A percentile compares a stretch with the other conserved stretches of the same genome.
These are phyloP conservation scores for Trichogramma evanescens DNA, from an alignment of 2,888 invertebrate species.

Conservation along the genomic window DNA sequence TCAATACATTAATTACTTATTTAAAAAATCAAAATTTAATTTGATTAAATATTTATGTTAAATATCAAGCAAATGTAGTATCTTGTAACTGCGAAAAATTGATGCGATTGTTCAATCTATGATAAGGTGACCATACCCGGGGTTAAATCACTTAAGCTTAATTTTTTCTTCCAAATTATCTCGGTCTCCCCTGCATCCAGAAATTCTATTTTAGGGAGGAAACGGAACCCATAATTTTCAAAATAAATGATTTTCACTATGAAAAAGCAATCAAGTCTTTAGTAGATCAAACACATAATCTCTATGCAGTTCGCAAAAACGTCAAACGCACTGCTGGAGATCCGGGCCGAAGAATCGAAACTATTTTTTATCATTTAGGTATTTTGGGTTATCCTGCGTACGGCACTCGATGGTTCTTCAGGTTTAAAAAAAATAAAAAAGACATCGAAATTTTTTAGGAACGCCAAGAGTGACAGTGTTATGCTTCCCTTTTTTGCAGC, in stretches of 20 bases:
- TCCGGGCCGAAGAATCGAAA: slow-evolving; percentile 13
- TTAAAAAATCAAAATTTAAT: neutral
- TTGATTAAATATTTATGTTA: neutral
- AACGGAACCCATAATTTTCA: too few species aligned
- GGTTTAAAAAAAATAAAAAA: slow-evolving; percentile 5
- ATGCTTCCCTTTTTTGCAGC: slow-evolving; percentile 18
- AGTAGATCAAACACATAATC: neutral
- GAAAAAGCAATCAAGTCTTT: neutral
- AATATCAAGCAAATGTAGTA: too few species aligned
- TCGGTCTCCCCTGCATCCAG: too few species aligned
- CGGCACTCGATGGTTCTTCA: slow-evolving; percentile 8
- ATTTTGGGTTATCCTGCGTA: neutral
- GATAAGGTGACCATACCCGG: too few species aligned
- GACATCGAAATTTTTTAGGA: slow-evolving; percentile 26
- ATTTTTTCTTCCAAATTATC: too few species aligned
- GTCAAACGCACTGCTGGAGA: slow-evolving; percentile 20
- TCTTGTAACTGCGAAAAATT: too few species aligned
- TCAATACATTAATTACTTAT: neutral
- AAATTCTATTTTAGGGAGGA: too few species aligned
- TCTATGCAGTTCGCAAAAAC: neutral
- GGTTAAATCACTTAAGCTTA: too few species aligned
- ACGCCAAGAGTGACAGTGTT: slow-evolving; percentile 16
- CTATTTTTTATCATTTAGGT: slow-evolving; percentile 20
- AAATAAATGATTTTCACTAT: too few species aligned
- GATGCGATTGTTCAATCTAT: too few species aligned